Evolutionary conservation across 2,113 vertebrate species (phyloP).

Genomic region (Xiphophorus couchianus): DNA sequence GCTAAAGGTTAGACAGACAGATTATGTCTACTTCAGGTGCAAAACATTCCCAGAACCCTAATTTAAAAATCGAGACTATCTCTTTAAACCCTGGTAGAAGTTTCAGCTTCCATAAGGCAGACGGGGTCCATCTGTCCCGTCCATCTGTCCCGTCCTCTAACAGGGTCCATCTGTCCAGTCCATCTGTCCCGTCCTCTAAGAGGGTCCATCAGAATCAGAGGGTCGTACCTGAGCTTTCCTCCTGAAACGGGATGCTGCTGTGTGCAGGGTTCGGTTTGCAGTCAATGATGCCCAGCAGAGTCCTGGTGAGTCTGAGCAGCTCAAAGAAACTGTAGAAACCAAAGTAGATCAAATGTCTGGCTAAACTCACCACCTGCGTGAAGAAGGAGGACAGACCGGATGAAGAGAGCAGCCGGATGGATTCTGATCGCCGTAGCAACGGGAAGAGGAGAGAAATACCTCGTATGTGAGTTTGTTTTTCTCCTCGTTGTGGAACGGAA

Average conservation of each 20-base stretch:
- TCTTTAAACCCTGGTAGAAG: too few relatives aligned
- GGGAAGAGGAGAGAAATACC: slow-evolving; percentile 66
- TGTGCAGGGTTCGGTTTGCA: slow-evolving; percentile 86
- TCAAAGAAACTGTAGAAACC: slow-evolving; percentile 99
- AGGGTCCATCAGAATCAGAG: not conserved
- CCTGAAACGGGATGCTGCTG: slow-evolving; percentile 73
- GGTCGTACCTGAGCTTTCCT: slow-evolving; percentile 83
- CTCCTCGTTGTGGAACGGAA: slow-evolving; percentile 94
- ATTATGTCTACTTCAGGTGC: too few relatives aligned
- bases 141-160: too few relatives aligned
- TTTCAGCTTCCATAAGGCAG: too few relatives aligned
- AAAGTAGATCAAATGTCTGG: slow-evolving; percentile 97
- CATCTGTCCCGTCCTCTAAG: too few relatives aligned
- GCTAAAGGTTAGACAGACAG: too few relatives aligned
- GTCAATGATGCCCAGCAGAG: slow-evolving; percentile 94
- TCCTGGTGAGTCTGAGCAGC: slow-evolving; percentile 92
- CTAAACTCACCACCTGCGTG: slow-evolving; percentile 92
- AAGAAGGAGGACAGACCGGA: not conserved
- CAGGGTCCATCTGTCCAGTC: too few relatives aligned
- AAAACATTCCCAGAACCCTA: not conserved
- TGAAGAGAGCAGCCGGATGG: not conserved
- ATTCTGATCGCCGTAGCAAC: too few relatives aligned
- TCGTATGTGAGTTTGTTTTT: slow-evolving; percentile 98
- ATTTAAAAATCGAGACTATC: too few relatives aligned
- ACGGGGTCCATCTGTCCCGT: too few relatives aligned